Percentiles rank a stretch among this genome's conserved stretches.
These are phyloP conservation scores for human (Homo sapiens) DNA, from an alignment of 2,113 vertebrate genomes.

Conservation along the genomic window DNA sequence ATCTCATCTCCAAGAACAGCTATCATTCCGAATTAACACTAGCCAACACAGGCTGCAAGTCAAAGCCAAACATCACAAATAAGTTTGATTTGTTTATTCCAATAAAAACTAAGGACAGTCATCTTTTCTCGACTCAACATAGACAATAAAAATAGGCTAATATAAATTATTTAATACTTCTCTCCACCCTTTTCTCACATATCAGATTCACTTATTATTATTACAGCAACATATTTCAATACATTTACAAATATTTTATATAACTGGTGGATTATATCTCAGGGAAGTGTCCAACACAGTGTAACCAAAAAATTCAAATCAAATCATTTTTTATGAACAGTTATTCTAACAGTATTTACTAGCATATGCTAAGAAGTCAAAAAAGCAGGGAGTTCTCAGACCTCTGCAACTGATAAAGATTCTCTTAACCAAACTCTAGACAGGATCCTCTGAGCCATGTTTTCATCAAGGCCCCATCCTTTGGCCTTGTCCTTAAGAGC, in stretches of 20 bases:
- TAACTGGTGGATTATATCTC: not conserved
- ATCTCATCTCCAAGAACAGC: not conserved
- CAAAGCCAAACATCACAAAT: constrained; percentile 11
- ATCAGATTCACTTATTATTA: constrained; percentile 1
- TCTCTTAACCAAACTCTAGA: not conserved
- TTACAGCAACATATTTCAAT: not conserved
- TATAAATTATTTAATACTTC: not conserved
- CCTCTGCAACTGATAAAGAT: not conserved
- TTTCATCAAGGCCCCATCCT: not conserved
- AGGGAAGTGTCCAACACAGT: not conserved
- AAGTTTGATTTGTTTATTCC: constrained; percentile 16
- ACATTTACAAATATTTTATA: constrained; percentile 15
- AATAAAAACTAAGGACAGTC: constrained; percentile 12
- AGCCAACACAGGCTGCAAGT: not conserved
- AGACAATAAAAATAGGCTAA: not conserved
- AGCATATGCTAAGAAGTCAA: not conserved
- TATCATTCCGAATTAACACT: not conserved
- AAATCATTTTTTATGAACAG: constrained; percentile 31
- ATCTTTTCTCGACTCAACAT: not conserved
- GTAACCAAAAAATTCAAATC: constrained; percentile 13
- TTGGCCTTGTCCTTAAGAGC: not conserved
- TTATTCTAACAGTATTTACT: not conserved
- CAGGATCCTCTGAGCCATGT: not conserved
- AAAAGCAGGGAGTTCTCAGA: not conserved
- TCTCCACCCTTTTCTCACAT: not conserved